A percentile compares a stretch with the other conserved stretches of the same genome.
phyloP scores from a whole-genome alignment of 2,888 invertebrate genomes.

The Papilio elwesi region DNA sequence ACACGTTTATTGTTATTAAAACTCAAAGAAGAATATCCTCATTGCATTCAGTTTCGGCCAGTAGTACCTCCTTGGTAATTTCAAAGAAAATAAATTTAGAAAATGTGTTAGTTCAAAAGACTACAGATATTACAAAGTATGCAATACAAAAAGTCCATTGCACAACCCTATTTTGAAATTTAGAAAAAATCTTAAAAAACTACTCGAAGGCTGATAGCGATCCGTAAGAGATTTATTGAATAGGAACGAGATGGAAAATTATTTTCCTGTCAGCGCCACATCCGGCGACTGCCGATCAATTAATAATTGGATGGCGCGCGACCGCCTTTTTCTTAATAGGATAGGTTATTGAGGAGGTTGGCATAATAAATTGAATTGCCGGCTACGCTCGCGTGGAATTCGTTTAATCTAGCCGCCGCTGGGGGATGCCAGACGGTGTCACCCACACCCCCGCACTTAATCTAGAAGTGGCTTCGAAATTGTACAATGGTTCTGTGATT shows the following conservation, averaged over 20 bases:
- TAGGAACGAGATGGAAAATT: conserved; percentile 52
- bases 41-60: too few species aligned
- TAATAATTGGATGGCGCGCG: conserved; percentile 59
- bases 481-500: background rate
- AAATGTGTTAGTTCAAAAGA: too few species aligned
- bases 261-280: conserved; percentile 62
- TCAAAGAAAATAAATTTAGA: too few species aligned
- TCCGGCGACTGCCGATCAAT: conserved; percentile 55
- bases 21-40: too few species aligned
- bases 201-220: conserved; percentile 40
- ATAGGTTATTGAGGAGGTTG: conserved; percentile 52
- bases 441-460: background rate
- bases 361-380: conserved; percentile 63
- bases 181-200: conserved; percentile 23
- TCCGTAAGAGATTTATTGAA: conserved; percentile 50
- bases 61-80: too few species aligned
- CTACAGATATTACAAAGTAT: background rate
- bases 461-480: conserved; percentile 7
- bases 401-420: conserved; percentile 54
- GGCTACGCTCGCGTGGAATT: conserved; percentile 59
- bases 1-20: too few species aligned
- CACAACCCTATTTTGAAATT: conserved; percentile 27
- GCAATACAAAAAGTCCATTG: background rate
- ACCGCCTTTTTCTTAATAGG: conserved; percentile 71
- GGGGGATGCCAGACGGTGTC: conserved; percentile 2